These are phyloP conservation scores for Bettongia penicillata DNA, from an alignment of 2,113 vertebrate genomes.

Conservation along the genomic window DNA sequence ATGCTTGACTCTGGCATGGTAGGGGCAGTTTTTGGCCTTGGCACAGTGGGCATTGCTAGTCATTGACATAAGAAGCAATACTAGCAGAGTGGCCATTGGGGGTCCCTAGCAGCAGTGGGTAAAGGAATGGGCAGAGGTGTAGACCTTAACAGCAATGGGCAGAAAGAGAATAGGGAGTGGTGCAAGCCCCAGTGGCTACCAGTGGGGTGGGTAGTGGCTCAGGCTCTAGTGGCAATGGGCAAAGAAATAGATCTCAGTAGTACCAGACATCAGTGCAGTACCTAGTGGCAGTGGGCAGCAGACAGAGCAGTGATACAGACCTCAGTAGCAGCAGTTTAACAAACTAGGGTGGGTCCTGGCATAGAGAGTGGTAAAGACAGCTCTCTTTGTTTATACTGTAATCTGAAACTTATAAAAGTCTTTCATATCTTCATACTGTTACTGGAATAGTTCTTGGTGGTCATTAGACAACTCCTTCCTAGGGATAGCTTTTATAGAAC, in stretches of 20 bases:
- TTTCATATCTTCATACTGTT: neutral
- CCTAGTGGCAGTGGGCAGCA: neutral
- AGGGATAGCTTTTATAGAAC: neutral
- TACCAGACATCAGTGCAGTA: neutral
- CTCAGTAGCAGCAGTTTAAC: neutral
- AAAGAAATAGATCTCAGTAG: neutral
- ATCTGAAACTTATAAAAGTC: neutral
- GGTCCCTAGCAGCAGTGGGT: neutral
- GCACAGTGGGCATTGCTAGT: neutral
- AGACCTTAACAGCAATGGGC: neutral
- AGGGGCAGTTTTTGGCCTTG: too few species aligned
- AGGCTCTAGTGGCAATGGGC: neutral
- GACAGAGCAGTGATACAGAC: neutral
- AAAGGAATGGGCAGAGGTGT: neutral
- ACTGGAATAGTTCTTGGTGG: neutral
- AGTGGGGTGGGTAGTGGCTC: neutral
- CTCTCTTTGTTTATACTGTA: neutral
- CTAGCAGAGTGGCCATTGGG: neutral
- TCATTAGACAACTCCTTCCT: neutral
- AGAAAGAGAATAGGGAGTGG: neutral
- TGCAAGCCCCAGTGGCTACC: neutral
- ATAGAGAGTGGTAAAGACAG: neutral
- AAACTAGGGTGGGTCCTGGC: neutral
- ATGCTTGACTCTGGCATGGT: neutral
- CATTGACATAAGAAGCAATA: neutral